Percentiles rank a stretch among this genome's conserved stretches.
phyloP scores from a whole-genome alignment of 2,797 vertebrate genomes.

The Sparus aurata region DNA sequence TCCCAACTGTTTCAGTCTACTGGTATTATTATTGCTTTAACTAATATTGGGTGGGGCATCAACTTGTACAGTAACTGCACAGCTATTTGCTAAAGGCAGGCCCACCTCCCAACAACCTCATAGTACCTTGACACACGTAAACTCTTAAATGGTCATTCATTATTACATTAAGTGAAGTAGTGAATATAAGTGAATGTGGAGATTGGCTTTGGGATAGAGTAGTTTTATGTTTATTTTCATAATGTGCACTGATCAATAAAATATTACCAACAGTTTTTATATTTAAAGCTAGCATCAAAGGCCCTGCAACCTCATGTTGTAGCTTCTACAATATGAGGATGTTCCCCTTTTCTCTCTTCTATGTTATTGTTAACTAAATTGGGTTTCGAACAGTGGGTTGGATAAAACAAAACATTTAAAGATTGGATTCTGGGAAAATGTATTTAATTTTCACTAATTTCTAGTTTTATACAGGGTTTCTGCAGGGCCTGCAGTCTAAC shows the following conservation, averaged over 20 bases:
- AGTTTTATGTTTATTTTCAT: background rate
- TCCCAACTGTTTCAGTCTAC: background rate
- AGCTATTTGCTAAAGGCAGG: background rate
- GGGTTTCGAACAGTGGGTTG: background rate
- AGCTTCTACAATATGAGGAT: background rate
- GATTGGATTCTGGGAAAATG: background rate
- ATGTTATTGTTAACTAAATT: background rate
- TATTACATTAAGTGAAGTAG: background rate
- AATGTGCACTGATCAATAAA: background rate
- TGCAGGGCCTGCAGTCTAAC: too few species aligned
- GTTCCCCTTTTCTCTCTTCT: background rate
- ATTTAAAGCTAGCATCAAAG: background rate
- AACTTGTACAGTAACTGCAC: background rate
- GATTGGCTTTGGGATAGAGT: background rate
- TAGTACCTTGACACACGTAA: background rate
- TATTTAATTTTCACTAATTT: background rate
- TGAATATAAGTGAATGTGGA: background rate
- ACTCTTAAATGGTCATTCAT: background rate
- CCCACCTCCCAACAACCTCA: background rate
- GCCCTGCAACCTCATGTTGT: background rate
- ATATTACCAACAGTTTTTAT: background rate
- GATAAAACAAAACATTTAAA: background rate
- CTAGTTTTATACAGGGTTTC: too few species aligned
- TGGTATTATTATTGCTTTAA: background rate
- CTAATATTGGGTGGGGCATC: background rate